These are phyloP conservation scores for Oreochromis tanganicae DNA, from an alignment of 2,113 vertebrate genomes.

Conservation along the genomic window DNA sequence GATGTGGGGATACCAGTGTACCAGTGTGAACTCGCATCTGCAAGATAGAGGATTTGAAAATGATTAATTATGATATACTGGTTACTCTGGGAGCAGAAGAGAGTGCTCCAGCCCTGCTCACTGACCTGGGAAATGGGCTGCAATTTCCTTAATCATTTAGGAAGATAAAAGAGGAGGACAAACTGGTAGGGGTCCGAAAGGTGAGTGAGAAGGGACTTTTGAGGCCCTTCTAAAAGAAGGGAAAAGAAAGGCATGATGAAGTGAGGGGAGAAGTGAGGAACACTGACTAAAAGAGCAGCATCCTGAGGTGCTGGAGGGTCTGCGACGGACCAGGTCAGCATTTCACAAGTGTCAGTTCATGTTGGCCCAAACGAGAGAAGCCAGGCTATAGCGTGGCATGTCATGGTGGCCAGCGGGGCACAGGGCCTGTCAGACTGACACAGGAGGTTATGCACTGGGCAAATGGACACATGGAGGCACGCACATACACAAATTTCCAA, in stretches of 20 bases:
- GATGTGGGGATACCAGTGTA: background rate
- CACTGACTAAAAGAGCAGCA: constrained; percentile 61
- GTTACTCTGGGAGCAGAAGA: background rate
- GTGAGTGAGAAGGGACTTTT: constrained; percentile 14
- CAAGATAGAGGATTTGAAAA: background rate
- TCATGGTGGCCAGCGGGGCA: constrained; percentile 48
- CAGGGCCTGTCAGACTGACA: constrained; percentile 60
- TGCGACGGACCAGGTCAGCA: constrained; percentile 66
- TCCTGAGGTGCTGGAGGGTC: constrained; percentile 50
- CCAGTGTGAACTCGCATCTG: background rate
- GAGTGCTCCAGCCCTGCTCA: constrained; percentile 26
- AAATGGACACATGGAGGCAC: constrained; percentile 20
- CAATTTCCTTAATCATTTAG: constrained; percentile 43
- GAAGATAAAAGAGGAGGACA: background rate
- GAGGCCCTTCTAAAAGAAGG: background rate
- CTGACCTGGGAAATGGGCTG: constrained; percentile 52
- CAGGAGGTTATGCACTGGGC: constrained; percentile 50
- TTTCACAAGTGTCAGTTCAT: constrained; percentile 69
- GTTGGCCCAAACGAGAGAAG: constrained; percentile 52
- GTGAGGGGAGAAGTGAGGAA: background rate
- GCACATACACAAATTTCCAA: background rate
- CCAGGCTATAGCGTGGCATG: constrained; percentile 36
- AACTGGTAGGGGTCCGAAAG: background rate
- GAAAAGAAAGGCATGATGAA: background rate
- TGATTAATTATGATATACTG: constrained; percentile 7